Percentiles rank a stretch among this genome's conserved stretches.
phyloP scores from a whole-genome alignment of 1,140 invertebrate species.

The Ips nitidus region DNA sequence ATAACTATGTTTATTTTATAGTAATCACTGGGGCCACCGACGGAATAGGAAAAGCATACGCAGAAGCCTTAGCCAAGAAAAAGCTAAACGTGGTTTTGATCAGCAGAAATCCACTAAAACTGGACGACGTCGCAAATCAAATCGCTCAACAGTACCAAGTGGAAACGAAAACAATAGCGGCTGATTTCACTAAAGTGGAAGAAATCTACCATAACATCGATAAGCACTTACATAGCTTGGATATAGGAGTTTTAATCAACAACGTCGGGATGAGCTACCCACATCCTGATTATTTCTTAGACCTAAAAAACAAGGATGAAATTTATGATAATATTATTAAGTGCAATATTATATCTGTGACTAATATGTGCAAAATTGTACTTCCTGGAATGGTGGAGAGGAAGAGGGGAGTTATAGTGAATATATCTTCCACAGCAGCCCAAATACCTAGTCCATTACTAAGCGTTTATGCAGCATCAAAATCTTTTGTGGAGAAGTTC shows the following conservation, averaged over 20 bases:
- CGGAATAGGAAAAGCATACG: conserved; percentile 90
- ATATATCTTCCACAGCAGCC: conserved; percentile 85
- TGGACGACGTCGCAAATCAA: conserved; percentile 78
- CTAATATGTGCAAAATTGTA: conserved; percentile 80
- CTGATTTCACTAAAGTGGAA: conserved; percentile 74
- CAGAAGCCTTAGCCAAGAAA: conserved; percentile 73
- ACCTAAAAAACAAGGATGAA: conserved; percentile 63
- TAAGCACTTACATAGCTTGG: conserved; percentile 72
- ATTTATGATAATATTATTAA: conserved; percentile 65
- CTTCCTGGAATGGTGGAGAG: conserved; percentile 87
- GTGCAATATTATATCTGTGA: conserved; percentile 74
- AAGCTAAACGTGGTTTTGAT: conserved; percentile 88
- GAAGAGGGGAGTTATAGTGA: conserved; percentile 85
- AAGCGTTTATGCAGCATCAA: conserved; percentile 85
- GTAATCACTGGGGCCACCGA: conserved; percentile 90
- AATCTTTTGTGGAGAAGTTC: conserved; percentile 87
- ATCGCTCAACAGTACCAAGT: conserved; percentile 76
- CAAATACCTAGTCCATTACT: conserved; percentile 80
- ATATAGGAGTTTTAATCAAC: conserved; percentile 91
- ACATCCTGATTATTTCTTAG: conserved; percentile 82
- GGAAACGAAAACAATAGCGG: conserved; percentile 78
- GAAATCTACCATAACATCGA: conserved; percentile 77
- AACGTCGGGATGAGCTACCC: conserved; percentile 93
- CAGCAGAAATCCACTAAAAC: conserved; percentile 80
- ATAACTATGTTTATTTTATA: conserved; percentile 52